Conservation (phyloP, 2,113 vertebrate species). For the Peromyscus polionotus region DNA sequence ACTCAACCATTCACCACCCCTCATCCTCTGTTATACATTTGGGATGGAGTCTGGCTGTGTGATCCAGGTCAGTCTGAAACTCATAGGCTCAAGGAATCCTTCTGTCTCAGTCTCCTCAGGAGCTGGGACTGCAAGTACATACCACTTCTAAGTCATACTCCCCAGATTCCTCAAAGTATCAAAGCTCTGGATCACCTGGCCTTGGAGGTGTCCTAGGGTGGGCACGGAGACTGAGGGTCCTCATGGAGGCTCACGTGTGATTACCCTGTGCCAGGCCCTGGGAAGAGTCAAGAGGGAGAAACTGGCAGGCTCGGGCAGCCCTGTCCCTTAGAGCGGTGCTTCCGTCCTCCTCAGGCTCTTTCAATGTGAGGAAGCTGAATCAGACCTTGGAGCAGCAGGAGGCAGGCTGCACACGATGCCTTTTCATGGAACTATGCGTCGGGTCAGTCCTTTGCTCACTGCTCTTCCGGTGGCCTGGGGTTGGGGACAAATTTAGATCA, state of each 20-base stretch:
- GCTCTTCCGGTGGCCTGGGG: slow-evolving; percentile 73
- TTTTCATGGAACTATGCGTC: not conserved
- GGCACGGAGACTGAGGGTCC: not conserved
- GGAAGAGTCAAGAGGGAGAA: slow-evolving; percentile 71
- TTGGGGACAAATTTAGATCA: slow-evolving; percentile 72
- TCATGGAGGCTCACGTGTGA: not conserved
- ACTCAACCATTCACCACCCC: not conserved
- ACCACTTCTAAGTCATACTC: not conserved
- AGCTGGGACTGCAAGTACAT: not conserved
- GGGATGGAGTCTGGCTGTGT: not conserved
- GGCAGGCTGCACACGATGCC: slow-evolving; percentile 44
- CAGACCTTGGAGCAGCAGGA: slow-evolving; percentile 62
- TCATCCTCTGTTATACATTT: not conserved
- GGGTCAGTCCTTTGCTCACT: slow-evolving; percentile 69
- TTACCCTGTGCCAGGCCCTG: slow-evolving; percentile 27
- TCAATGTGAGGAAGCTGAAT: slow-evolving; percentile 89
- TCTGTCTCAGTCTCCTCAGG: not conserved
- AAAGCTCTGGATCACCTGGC: rapidly evolving
- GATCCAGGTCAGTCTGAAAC: not conserved
- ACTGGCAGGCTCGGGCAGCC: not conserved
- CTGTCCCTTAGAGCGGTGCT: slow-evolving; percentile 60
- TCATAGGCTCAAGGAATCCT: not conserved
- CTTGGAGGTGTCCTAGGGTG: not conserved
- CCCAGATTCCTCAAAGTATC: too few relatives aligned
- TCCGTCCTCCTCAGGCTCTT: slow-evolving; percentile 70